phyloP scores from a whole-genome alignment of 2,888 invertebrate species.

The Caenorhabditis zanzibari region DNA sequence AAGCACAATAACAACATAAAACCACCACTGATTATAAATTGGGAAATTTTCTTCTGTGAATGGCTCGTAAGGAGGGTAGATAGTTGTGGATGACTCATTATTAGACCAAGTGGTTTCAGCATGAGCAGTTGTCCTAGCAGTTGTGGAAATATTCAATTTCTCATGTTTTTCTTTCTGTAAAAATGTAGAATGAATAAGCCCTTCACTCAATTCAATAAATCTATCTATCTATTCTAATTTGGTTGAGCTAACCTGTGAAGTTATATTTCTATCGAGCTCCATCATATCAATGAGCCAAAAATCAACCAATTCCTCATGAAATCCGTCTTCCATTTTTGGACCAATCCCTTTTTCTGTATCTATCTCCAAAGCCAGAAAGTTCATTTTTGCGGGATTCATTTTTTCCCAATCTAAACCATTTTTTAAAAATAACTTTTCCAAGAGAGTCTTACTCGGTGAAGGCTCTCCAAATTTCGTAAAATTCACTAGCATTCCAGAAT shows the following conservation, averaged over 20 bases:
- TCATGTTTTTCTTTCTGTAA: too few species aligned
- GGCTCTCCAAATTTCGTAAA: conserved; percentile 57
- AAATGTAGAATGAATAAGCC: too few species aligned
- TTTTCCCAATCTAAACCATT: conserved; percentile 43
- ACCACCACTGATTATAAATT: conserved; percentile 55
- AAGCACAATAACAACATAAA: conserved; percentile 18
- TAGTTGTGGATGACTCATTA: background rate
- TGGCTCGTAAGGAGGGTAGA: background rate
- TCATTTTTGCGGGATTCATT: conserved; percentile 32
- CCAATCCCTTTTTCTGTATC: conserved; percentile 25
- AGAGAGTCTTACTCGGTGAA: conserved; percentile 35
- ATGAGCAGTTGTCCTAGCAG: too few species aligned
- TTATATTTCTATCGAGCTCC: conserved; percentile 31
- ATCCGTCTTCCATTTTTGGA: conserved; percentile 47
- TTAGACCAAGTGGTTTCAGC: background rate
- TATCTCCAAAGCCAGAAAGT: conserved; percentile 41
- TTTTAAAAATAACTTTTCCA: background rate
- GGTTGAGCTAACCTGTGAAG: conserved; percentile 21
- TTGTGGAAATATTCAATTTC: too few species aligned
- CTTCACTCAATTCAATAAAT: too few species aligned
- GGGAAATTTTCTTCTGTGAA: background rate
- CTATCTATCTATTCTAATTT: background rate
- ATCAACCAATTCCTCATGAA: conserved; percentile 44
- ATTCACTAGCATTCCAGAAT: conserved; percentile 48
- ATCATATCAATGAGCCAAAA: conserved; percentile 56